phyloP scores from a whole-genome alignment of 1,140 invertebrate species.

The Nasonia vitripennis region DNA sequence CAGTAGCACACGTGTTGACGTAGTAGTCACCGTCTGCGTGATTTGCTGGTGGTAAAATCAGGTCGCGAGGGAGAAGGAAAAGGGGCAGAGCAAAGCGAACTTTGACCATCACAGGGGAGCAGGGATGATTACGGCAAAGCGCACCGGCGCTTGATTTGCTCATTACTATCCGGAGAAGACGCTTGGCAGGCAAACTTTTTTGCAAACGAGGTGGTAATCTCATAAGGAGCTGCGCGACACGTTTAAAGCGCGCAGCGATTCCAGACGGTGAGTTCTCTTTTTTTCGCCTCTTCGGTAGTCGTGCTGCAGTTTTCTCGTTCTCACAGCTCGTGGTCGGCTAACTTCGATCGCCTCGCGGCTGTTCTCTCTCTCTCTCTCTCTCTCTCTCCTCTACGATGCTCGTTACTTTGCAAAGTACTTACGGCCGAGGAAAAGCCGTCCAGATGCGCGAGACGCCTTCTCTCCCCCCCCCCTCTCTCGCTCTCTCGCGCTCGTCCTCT shows the following conservation, averaged over 20 bases:
- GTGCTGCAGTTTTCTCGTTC: background rate
- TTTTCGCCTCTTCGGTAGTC: background rate
- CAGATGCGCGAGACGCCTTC: background rate
- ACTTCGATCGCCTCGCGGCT: background rate
- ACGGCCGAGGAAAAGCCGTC: background rate
- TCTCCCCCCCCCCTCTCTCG: conserved; percentile 1
- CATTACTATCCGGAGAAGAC: conserved; percentile 5
- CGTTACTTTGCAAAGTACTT: conserved; percentile 11
- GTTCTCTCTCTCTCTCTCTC: too few species aligned
- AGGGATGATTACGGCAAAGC: background rate
- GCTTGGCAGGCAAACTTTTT: conserved; percentile 13
- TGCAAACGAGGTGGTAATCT: conserved; percentile 35
- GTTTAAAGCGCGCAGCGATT: background rate
- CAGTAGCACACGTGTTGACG: too few species aligned
- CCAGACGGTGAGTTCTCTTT: background rate
- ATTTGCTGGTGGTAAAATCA: background rate
- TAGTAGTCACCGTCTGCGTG: too few species aligned
- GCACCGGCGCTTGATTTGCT: conserved; percentile 14
- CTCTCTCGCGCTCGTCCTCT: too few species aligned
- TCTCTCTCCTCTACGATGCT: background rate
- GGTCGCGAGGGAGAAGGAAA: background rate
- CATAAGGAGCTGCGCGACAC: background rate
- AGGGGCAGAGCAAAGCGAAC: background rate
- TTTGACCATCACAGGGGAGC: too few species aligned
- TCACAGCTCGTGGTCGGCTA: background rate